Evolutionary conservation across 2,888 invertebrate species (phyloP), one percentile per base, ranked within the genome.

Genomic region (Caenorhabditis doughertyi): DNA sequence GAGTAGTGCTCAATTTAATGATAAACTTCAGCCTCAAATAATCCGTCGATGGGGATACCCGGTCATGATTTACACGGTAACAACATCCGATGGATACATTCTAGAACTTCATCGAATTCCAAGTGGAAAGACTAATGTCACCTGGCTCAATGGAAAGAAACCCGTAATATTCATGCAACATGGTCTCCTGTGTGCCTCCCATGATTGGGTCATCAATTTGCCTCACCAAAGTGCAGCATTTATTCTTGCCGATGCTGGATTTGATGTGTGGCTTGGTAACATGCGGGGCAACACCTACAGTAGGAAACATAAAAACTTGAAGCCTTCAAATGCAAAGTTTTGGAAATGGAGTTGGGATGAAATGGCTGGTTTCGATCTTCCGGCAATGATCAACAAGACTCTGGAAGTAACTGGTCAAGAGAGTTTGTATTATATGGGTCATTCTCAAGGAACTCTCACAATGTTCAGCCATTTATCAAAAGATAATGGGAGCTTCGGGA

Each of bases 311-410:
- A 84, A 71, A 11, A 68, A 51, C 35, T 51, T 65, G 23, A 65
- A 65, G 29, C 81, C 84, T 9, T 85, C 84, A 35, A 62, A 67
- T 23, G 23, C 79, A 8, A 56, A 82, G 9, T 88, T 87, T 70
- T 89, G 88, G 88, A 47, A 83, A 60, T 88, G 65, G 65, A 49
- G 49, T 11, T 97, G 95, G 94, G 95, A 97, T 89, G 96, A 97
- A 92, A 95, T 96, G 93, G 96, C 95, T 0, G 92, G 94, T 35
- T 94, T 95, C 90, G 97, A 98, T 92, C 91, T 97, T 67, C 96
- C 97, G 16, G 95, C 96, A 0, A 95, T 94, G 86, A 94, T 97
- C 77, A 95, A 96, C 91, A 94, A 62, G 0, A 93, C 95, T 23
- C 92, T 94, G 49, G 91, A 93, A 2, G 88, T 84, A 2, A 95